Percentiles rank a stretch among this genome's conserved stretches.
phyloP scores from a whole-genome alignment of 2,888 invertebrate genomes.

The Hyppa rectilinea region DNA sequence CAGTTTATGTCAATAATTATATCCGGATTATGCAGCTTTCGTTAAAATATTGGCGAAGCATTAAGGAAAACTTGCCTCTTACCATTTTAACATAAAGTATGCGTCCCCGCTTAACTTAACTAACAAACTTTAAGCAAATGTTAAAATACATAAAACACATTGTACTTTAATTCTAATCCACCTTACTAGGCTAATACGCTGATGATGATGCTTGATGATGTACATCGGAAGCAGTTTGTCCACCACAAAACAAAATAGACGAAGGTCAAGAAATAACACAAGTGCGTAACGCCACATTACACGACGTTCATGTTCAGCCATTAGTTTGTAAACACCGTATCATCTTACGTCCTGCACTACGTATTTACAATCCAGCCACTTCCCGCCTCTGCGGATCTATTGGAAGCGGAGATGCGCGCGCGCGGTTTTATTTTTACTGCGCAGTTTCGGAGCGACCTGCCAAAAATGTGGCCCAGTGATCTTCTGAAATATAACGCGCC shows the following conservation, averaged over 20 bases:
- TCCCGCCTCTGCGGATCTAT: constrained; percentile 59
- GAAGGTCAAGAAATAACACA: constrained; percentile 10
- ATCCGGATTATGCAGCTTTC: constrained; percentile 10
- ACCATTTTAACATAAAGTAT: not conserved
- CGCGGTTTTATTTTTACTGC: constrained; percentile 69
- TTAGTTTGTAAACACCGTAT: constrained; percentile 14
- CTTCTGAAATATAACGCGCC: constrained; percentile 74
- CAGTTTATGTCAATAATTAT: constrained; percentile 18
- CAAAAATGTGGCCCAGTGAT: constrained; percentile 87
- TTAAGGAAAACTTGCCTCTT: not conserved
- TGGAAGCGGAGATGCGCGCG: constrained; percentile 62
- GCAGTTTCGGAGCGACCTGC: constrained; percentile 80
- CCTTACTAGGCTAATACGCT: not conserved
- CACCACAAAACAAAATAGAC: not conserved
- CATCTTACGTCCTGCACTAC: constrained; percentile 36
- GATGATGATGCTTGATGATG: too few species aligned
- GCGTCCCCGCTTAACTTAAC: not conserved
- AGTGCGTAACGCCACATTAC: not conserved
- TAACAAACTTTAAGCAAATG: not conserved
- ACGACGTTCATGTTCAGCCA: not conserved
- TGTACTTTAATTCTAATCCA: not conserved
- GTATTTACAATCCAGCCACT: constrained; percentile 52
- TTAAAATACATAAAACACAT: not conserved
- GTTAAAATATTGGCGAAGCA: not conserved
- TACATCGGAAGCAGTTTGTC: too few species aligned